Conservation (phyloP, 2,888 invertebrate genomes). For the Leucophenga montana region DNA sequence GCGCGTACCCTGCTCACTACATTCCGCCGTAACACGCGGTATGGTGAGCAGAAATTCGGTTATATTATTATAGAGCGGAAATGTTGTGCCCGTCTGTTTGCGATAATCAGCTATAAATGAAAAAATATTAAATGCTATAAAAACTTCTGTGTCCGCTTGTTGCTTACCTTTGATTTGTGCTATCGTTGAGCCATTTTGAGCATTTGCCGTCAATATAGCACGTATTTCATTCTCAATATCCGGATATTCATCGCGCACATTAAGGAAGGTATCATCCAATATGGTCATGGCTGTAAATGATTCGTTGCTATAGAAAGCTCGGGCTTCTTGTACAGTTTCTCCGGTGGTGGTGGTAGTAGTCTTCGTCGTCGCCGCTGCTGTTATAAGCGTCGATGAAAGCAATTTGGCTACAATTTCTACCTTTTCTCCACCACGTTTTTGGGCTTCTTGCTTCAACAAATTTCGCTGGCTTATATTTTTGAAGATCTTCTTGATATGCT, state of each 20-base stretch:
- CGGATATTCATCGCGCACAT: constrained; percentile 63
- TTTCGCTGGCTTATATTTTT: constrained; percentile 27
- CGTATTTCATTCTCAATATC: constrained; percentile 67
- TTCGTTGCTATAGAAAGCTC: background rate
- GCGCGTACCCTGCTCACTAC: constrained; percentile 62
- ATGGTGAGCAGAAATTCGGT: constrained; percentile 70
- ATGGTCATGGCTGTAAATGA: constrained; percentile 60
- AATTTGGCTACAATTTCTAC: constrained; percentile 58
- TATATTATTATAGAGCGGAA: constrained; percentile 65
- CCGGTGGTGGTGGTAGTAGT: constrained; percentile 37
- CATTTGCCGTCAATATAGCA: constrained; percentile 66
- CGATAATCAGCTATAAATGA: constrained; percentile 65
- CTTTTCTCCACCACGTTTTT: constrained; percentile 36
- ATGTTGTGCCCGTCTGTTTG: constrained; percentile 61
- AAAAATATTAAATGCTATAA: background rate
- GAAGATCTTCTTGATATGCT: constrained; percentile 47
- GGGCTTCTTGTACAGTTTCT: background rate
- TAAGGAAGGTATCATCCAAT: constrained; percentile 52
- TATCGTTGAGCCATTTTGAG: constrained; percentile 70
- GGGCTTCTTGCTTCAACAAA: background rate
- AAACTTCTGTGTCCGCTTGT: background rate
- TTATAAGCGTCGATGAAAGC: constrained; percentile 59
- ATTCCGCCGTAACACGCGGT: constrained; percentile 64
- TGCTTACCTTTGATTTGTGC: constrained; percentile 67
- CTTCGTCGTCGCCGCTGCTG: constrained; percentile 27